Percentiles rank a stretch among this genome's conserved stretches.
Evolutionary conservation across 1,140 invertebrate species (phyloP).

Genomic region (Charaxes varanes): DNA sequence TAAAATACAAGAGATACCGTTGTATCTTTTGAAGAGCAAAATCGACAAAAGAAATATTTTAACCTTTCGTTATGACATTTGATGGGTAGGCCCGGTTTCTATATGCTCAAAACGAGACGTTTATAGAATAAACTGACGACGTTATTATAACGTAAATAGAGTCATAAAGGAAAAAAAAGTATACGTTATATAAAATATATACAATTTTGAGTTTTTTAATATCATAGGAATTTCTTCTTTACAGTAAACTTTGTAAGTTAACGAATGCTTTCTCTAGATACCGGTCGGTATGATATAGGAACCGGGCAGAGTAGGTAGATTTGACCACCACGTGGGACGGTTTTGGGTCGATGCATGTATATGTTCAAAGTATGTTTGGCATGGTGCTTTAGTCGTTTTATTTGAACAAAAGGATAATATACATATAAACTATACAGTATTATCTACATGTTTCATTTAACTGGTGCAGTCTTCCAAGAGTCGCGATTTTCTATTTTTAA

Average conservation of each 20-base stretch:
- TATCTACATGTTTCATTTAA: slow-evolving; percentile 53
- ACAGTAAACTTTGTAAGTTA: too few species aligned
- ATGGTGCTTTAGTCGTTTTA: slow-evolving; percentile 66
- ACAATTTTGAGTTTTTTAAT: too few species aligned
- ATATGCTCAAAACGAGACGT: too few species aligned
- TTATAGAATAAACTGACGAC: too few species aligned
- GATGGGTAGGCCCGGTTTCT: too few species aligned
- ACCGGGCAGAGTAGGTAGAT: slow-evolving; percentile 28
- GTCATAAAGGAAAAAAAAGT: too few species aligned
- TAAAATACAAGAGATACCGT: slow-evolving; percentile 50
- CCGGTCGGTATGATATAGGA: too few species aligned
- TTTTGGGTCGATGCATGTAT: slow-evolving; percentile 37
- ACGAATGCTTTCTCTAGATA: too few species aligned
- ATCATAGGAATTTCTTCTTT: too few species aligned
- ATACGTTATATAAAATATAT: too few species aligned
- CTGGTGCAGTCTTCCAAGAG: slow-evolving; percentile 63
- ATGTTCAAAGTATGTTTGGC: slow-evolving; percentile 57
- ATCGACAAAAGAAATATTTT: slow-evolving; percentile 20
- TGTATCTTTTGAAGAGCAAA: slow-evolving; percentile 11
- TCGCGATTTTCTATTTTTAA: slow-evolving; percentile 37
- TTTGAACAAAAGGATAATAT: slow-evolving; percentile 55
- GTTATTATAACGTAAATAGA: too few species aligned
- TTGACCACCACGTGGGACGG: slow-evolving; percentile 31
- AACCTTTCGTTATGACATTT: slow-evolving; percentile 21
- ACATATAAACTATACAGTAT: slow-evolving; percentile 57